phyloP scores from a whole-genome alignment of 2,113 vertebrate species.

The Marmota monax region DNA sequence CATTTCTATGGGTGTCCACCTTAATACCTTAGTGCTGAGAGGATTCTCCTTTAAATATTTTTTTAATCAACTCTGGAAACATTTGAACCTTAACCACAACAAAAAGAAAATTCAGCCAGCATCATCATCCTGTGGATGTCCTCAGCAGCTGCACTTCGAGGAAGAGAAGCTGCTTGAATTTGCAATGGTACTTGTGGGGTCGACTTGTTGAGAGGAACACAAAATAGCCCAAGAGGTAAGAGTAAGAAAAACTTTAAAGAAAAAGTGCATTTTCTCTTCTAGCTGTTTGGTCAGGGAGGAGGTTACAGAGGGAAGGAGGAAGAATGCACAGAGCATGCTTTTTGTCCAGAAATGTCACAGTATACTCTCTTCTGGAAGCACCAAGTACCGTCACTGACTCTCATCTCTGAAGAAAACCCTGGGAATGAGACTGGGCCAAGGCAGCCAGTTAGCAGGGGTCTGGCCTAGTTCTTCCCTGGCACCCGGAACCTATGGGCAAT shows the following conservation, averaged over 20 bases:
- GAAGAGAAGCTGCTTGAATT: not conserved
- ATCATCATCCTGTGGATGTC: not conserved
- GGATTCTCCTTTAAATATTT: not conserved
- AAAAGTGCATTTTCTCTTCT: not conserved
- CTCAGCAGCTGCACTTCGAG: not conserved
- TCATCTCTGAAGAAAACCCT: not conserved
- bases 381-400: not conserved
- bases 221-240: not conserved
- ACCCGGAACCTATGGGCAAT: not conserved
- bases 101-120: not conserved
- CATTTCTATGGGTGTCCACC: not conserved
- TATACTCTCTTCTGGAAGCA: not conserved
- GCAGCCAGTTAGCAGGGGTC: not conserved
- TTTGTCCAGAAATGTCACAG: not conserved
- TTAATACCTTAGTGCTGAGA: not conserved
- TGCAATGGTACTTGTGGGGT: not conserved
- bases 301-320: not conserved
- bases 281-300: not conserved
- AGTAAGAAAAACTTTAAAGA: not conserved
- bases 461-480: not conserved
- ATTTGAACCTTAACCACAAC: not conserved
- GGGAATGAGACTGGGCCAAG: not conserved
- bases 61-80: not conserved
- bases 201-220: not conserved
- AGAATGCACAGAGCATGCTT: not conserved